phyloP scores from a whole-genome alignment of 2,888 invertebrate species.

The Dicyrtomina minuta region DNA sequence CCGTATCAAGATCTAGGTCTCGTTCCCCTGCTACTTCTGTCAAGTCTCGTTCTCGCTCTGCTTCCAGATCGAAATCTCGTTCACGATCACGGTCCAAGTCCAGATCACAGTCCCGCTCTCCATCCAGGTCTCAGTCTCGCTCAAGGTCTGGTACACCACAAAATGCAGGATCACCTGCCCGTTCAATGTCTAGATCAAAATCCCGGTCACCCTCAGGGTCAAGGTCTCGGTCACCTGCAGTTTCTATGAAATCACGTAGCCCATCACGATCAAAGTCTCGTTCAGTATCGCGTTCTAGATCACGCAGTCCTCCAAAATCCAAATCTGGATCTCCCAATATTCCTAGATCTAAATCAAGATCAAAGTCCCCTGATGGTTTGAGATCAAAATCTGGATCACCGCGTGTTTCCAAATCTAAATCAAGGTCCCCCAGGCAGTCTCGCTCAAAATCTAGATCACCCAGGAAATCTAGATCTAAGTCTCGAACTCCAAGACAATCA shows the following conservation, averaged over 20 bases:
- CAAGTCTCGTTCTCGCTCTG: neutral
- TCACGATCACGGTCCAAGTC: neutral
- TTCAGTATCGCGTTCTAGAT: neutral
- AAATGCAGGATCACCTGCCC: neutral
- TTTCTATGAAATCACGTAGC: too few relatives aligned
- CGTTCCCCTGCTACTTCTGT: neutral
- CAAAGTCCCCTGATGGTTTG: neutral
- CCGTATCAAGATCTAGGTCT: neutral
- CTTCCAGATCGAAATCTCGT: slow-evolving; percentile 1
- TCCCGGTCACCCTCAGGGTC: slow-evolving; percentile 1
- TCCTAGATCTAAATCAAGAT: slow-evolving; percentile 16
- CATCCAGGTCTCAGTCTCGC: neutral
- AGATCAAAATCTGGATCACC: slow-evolving; percentile 11
- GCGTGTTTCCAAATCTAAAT: neutral
- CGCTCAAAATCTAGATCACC: slow-evolving; percentile 4
- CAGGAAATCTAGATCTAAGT: neutral
- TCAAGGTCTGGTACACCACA: neutral
- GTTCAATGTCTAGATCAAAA: neutral
- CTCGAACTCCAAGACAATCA: slow-evolving; percentile 3
- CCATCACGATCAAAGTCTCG: neutral
- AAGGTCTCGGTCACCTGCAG: neutral
- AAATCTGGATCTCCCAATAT: neutral
- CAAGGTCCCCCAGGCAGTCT: slow-evolving; percentile 3
- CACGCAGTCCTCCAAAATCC: neutral
- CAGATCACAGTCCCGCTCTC: neutral